Evolutionary conservation across 2,113 vertebrate species (phyloP).

Genomic region (Platichthys stellatus): DNA sequence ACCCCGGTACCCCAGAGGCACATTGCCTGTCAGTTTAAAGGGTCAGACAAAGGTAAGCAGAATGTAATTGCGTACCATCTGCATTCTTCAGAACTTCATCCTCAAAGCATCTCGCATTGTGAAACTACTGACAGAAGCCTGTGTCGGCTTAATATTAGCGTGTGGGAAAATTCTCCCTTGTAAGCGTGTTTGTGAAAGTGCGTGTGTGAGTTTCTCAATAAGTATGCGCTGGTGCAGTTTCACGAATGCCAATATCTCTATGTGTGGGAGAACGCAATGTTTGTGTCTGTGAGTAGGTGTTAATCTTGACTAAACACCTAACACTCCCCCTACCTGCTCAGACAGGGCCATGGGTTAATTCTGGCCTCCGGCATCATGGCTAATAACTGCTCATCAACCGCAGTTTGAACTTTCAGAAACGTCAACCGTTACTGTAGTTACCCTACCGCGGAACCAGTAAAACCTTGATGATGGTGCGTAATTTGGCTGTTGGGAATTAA

Average conservation of each 20-base stretch:
- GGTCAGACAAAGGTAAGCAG: slow-evolving; percentile 75
- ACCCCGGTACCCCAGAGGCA: slow-evolving; percentile 74
- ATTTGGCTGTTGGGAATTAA: background rate
- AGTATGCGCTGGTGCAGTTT: slow-evolving; percentile 28
- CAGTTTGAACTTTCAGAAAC: slow-evolving; percentile 76
- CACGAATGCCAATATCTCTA: slow-evolving; percentile 35
- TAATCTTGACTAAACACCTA: slow-evolving; percentile 80
- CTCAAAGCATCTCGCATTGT: slow-evolving; percentile 61
- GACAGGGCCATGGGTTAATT: slow-evolving; percentile 84
- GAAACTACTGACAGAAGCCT: slow-evolving; percentile 60
- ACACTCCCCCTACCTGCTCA: slow-evolving; percentile 81
- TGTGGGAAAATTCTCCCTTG: slow-evolving; percentile 42
- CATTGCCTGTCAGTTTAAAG: slow-evolving; percentile 76
- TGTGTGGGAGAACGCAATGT: slow-evolving; percentile 53
- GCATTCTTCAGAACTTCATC: slow-evolving; percentile 73
- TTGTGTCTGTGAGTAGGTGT: slow-evolving; percentile 66
- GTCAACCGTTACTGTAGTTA: slow-evolving; percentile 45
- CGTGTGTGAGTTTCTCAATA: slow-evolving; percentile 36
- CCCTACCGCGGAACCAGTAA: slow-evolving; percentile 58
- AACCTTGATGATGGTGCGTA: slow-evolving; percentile 10
- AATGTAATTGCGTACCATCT: slow-evolving; percentile 68
- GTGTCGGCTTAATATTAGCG: slow-evolving; percentile 12
- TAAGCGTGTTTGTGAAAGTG: slow-evolving; percentile 33
- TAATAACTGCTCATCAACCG: slow-evolving; percentile 82
- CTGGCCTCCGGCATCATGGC: slow-evolving; percentile 74